Percentiles rank a stretch among this genome's conserved stretches.
These are phyloP conservation scores for Etheostoma cragini DNA, from an alignment of 2,113 vertebrate genomes.

Conservation along the genomic window DNA sequence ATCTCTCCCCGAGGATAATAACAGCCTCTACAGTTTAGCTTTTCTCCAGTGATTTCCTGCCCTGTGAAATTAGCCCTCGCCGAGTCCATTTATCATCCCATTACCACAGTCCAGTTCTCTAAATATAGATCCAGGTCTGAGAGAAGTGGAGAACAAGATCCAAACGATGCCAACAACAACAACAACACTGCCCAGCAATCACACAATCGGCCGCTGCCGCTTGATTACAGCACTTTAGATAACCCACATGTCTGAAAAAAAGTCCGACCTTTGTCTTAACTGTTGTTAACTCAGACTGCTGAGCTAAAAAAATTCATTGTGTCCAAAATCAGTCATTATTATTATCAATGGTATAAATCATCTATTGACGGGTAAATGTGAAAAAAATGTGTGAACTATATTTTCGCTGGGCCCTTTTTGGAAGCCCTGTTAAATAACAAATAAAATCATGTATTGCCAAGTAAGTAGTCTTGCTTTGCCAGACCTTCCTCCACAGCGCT, in stretches of 20 bases:
- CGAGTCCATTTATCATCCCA: slow-evolving; percentile 81
- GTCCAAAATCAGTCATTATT: neutral
- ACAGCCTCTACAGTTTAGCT: slow-evolving; percentile 75
- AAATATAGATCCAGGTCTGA: slow-evolving; percentile 76
- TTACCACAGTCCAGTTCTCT: slow-evolving; percentile 73
- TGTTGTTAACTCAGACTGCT: neutral
- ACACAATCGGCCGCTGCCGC: slow-evolving; percentile 51
- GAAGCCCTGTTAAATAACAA: too few relatives aligned
- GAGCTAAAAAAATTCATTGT: neutral
- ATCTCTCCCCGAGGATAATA: slow-evolving; percentile 81
- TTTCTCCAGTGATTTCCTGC: slow-evolving; percentile 82
- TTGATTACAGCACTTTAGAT: slow-evolving; percentile 69
- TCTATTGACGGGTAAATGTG: too few relatives aligned
- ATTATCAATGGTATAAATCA: too few relatives aligned
- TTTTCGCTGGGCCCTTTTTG: neutral
- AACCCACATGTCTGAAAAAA: slow-evolving; percentile 58
- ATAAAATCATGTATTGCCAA: too few relatives aligned
- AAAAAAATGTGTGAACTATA: neutral
- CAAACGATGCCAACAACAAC: slow-evolving; percentile 66
- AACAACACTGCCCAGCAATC: slow-evolving; percentile 69
- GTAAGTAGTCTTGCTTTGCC: too few relatives aligned
- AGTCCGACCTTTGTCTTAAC: slow-evolving; percentile 29
- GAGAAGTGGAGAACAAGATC: slow-evolving; percentile 45
- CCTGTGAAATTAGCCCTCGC: slow-evolving; percentile 77
- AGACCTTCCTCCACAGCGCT: too few relatives aligned